Evolutionary conservation across 2,113 vertebrate species (phyloP).

Genomic region (Otolemur garnettii): DNA sequence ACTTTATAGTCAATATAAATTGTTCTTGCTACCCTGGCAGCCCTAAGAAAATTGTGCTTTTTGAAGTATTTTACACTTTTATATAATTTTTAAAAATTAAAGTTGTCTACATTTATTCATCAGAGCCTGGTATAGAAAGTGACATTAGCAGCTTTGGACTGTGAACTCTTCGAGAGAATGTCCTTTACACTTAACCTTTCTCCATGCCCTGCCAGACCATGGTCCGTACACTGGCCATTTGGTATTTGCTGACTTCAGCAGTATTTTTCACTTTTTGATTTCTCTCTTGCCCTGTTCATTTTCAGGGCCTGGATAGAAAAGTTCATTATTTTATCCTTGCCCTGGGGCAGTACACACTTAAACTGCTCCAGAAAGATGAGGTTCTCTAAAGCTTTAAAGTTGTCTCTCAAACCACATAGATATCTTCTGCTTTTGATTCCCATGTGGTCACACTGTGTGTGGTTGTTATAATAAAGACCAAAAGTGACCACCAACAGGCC

Average conservation of each 20-base stretch:
- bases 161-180: not conserved
- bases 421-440: not conserved
- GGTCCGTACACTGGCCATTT: not conserved
- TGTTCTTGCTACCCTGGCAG: not conserved
- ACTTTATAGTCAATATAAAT: conserved; percentile 40
- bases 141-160: not conserved
- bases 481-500: not conserved
- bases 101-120: not conserved
- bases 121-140: not conserved
- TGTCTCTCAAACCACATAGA: not conserved
- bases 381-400: conserved; percentile 14
- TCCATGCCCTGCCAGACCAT: not conserved
- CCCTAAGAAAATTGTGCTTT: conserved; percentile 18
- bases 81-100: not conserved
- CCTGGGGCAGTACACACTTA: not conserved
- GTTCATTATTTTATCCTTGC: conserved; percentile 2
- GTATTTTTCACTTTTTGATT: not conserved
- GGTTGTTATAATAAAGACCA: conserved; percentile 31
- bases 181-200: not conserved
- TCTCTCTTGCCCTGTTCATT: conserved; percentile 15
- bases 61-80: not conserved
- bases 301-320: not conserved
- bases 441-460: not conserved
- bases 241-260: not conserved
- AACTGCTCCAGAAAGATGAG: conserved; percentile 43